Base-by-base conservation (phyloP, 2,888 invertebrate species). In the Aspidiotus rigidus region DNA sequence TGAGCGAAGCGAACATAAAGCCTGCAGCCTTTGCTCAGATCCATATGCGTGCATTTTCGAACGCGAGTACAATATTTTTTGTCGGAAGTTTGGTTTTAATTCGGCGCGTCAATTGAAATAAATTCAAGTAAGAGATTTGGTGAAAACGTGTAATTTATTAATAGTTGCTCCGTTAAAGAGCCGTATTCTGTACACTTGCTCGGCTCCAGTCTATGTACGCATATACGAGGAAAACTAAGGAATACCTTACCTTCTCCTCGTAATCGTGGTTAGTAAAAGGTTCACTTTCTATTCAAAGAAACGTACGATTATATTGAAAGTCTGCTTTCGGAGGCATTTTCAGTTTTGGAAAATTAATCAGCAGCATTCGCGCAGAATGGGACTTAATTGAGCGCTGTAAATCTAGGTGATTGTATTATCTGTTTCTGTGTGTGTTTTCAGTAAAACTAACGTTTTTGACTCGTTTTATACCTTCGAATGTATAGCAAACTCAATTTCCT, bases 331-430 rank as follows among this genome's bases (percentile, higher is more conserved):
- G 42, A 55, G 66, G 66, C 60, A 59, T 57, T 66, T 66, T 66
- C 66, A 66, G 66, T 66, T 66, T 66, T 66, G 66, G 57, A 66
- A 66, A 66, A 66, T 66, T 66, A 66, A 66, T 66, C 66, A 66
- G 66, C 66, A 59, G 59, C 56, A 66, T 66, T 64, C 57, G 57
- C 59, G 59, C 49, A 66, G 66, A 66, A 66, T 66, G 66, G 66
- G 66, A 66, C 66, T 66, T 66, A 66, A 66, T 66, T 66, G 66
- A 66, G 66, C 66, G 66, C 66, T 49, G 66, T 66, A 60, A 60
- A 66, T 66, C 57, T 66, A 66, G 66, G 66, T 66, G 66, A 66
- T 66, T 66, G 66, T 66, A 66, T 66, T 66, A 66, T 66, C 66
- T 66, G 66, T 60, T 66, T 59, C 66, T 66, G 57, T 53, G 56